phyloP scores from a whole-genome alignment of 1,140 invertebrate species.

The Prorops nasuta region DNA sequence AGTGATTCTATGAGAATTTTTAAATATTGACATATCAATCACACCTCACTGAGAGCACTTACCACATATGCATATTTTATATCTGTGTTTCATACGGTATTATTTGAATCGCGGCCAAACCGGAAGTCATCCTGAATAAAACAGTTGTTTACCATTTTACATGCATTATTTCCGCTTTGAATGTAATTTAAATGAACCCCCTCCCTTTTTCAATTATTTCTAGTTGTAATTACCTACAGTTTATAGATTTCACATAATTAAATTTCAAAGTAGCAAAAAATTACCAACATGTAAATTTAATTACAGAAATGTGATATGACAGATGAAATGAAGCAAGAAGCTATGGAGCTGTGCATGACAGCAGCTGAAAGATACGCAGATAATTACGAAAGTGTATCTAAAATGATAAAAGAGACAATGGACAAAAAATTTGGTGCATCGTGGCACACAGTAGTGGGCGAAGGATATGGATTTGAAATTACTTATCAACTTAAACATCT shows the following conservation, averaged over 20 bases:
- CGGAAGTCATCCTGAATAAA: neutral
- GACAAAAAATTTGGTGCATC: slow-evolving; percentile 94
- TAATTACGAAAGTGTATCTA: slow-evolving; percentile 74
- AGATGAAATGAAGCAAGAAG: slow-evolving; percentile 88
- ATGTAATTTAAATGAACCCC: slow-evolving; percentile 21
- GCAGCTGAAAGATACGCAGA: slow-evolving; percentile 88
- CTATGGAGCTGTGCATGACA: slow-evolving; percentile 86
- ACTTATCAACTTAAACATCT: slow-evolving; percentile 93
- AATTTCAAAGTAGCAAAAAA: neutral
- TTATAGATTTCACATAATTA: neutral
- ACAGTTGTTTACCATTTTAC: neutral
- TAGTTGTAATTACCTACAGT: neutral
- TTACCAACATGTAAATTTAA: too few species aligned
- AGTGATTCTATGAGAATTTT: neutral
- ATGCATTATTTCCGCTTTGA: neutral
- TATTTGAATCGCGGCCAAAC: too few species aligned
- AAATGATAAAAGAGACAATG: slow-evolving; percentile 92
- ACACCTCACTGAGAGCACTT: too few species aligned
- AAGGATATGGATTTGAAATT: slow-evolving; percentile 92
- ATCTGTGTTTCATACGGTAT: too few species aligned
- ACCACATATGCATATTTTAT: too few species aligned
- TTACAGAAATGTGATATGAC: slow-evolving; percentile 85
- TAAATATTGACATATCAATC: too few species aligned
- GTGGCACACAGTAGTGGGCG: slow-evolving; percentile 93
- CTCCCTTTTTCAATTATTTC: too few species aligned